Conservation (phyloP, 2,797 vertebrate genomes). For the Serranus cabrilla region DNA sequence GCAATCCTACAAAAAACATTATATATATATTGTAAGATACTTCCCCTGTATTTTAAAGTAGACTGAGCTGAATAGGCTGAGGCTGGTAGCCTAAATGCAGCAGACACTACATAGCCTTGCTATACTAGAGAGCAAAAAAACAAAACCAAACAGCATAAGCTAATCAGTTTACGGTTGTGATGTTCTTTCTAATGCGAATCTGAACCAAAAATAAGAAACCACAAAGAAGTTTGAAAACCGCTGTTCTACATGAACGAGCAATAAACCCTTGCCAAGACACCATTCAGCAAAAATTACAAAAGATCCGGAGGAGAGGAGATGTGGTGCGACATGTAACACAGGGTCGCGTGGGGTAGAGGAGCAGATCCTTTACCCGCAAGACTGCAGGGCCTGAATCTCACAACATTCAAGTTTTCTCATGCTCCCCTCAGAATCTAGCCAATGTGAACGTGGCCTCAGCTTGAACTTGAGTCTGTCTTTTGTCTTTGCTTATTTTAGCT, state of each 20-base stretch:
- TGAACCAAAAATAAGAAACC: background rate
- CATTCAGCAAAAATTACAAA: constrained; percentile 52
- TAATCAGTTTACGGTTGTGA: background rate
- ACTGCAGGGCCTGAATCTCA: constrained; percentile 55
- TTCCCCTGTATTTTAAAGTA: constrained; percentile 5
- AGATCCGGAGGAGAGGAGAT: constrained; percentile 46
- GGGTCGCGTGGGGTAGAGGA: constrained; percentile 49
- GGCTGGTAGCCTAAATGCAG: constrained; percentile 13
- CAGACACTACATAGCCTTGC: background rate
- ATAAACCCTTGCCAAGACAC: constrained; percentile 31
- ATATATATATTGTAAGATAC: background rate
- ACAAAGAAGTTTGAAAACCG: constrained; percentile 30
- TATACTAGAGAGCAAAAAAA: constrained; percentile 19
- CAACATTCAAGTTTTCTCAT: constrained; percentile 58
- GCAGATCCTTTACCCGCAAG: constrained; percentile 57
- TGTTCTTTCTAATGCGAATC: constrained; percentile 23
- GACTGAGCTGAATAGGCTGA: background rate
- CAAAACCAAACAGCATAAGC: background rate
- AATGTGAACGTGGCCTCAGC: constrained; percentile 66
- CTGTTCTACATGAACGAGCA: constrained; percentile 51
- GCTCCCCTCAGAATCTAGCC: constrained; percentile 43
- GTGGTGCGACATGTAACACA: constrained; percentile 50
- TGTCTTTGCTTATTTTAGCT: constrained; percentile 84
- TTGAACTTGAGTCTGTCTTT: constrained; percentile 78
- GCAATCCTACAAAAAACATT: background rate